Base-by-base conservation (phyloP, 1,140 invertebrate species). In the Sycophaga agraensis region DNA sequence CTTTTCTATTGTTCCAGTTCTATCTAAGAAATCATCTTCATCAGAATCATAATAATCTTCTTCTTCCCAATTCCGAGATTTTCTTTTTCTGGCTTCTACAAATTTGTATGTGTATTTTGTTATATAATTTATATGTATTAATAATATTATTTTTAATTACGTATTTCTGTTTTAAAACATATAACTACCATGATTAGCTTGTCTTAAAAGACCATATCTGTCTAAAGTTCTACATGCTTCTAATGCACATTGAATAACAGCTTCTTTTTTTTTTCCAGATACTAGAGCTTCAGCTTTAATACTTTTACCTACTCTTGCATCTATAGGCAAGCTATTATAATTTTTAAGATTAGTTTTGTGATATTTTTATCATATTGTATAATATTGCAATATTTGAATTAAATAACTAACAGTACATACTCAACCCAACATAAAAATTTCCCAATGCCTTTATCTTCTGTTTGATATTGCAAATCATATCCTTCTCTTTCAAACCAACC, bases 401-500 rank as follows among this genome's bases (percentile, higher is more conserved):
- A 6, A 31, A 31, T 11, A 6, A 31, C 28, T 19, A 54, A 31
- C 26, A 60, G 51, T 50, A 77, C 82, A 79, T 78, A 88, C 86
- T 85, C 82, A 12, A 90, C 74, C 71, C 82, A 79, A 66, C 88
- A 89, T 12, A 85, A 68, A 81, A 92, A 96, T 69, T 92, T 90
- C 4, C 90, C 91, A 34, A 86, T 81, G 8, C 89, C 90, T 70
- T 89, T 87, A 73, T 96, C 93, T 62, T 91, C 87, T 26, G 90
- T 89, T 66, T 93, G 85, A 74, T 96, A 97, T 53, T 89, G 88
- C 22, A 97, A 82, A 59, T 91, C 88, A 34, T 88, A 84, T 0
- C 96, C 97, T 82, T 99, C 96, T 60, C 96, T 83, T 77, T 98
- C 96, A 79, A 96, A 98, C 85, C 94, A 99, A 0, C 93, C 92